Percentiles rank a stretch among this genome's conserved stretches.
These are phyloP conservation scores for Gavialis gangeticus DNA, from an alignment of 2,113 vertebrate genomes.

Conservation along the genomic window DNA sequence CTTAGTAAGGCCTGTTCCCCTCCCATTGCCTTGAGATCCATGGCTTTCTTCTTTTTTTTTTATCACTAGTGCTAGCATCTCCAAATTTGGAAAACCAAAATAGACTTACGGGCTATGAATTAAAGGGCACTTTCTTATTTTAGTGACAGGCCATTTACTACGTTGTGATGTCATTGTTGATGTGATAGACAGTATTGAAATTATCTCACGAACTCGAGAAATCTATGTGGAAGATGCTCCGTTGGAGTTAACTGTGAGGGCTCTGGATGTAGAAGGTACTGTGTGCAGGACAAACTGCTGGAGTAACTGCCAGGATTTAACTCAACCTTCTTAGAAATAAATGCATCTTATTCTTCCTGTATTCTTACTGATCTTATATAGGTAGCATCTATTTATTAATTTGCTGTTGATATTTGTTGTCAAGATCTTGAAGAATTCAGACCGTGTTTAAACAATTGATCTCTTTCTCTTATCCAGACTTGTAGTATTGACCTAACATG, in stretches of 20 bases:
- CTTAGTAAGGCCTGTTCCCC: not conserved
- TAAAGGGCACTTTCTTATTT: not conserved
- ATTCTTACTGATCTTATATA: not conserved
- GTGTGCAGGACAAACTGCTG: not conserved
- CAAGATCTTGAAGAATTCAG: not conserved
- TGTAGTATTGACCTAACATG: too few relatives aligned
- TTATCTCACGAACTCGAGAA: slow-evolving; percentile 74
- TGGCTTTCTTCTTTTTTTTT: not conserved
- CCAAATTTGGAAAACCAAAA: not conserved
- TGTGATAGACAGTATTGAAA: slow-evolving; percentile 68
- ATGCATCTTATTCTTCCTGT: not conserved
- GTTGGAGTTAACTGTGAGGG: slow-evolving; percentile 72
- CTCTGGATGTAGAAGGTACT: slow-evolving; percentile 75
- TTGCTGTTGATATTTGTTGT: not conserved
- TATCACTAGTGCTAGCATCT: not conserved
- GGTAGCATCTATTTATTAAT: not conserved
- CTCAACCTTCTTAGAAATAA: not conserved
- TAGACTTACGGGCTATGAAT: not conserved
- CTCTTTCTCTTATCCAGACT: not conserved
- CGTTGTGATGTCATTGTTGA: slow-evolving; percentile 76
- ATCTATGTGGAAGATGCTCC: slow-evolving; percentile 77
- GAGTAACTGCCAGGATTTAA: not conserved
- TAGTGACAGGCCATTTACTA: slow-evolving; percentile 75
- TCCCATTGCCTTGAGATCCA: too few relatives aligned
- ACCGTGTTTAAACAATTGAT: not conserved